phyloP scores from a whole-genome alignment of 2,888 invertebrate genomes.

The Venustoraphidia nigricollis region DNA sequence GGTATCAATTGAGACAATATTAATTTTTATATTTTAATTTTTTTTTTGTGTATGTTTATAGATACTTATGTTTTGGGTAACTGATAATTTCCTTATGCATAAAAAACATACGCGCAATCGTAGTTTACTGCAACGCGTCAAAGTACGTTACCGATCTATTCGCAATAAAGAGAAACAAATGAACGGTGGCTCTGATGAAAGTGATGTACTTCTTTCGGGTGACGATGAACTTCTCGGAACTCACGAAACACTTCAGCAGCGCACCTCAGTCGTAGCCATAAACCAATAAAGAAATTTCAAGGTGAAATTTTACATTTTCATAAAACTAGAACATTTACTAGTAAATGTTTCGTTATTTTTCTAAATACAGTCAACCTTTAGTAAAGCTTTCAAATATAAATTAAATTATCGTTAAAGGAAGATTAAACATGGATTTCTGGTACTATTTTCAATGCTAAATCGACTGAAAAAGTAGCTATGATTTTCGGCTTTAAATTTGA shows the following conservation, averaged over 20 bases:
- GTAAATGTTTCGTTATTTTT: no score
- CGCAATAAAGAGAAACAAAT: conserved; percentile 33
- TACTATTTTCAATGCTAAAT: no score
- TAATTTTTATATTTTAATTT: conserved; percentile 1
- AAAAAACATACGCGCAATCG: conserved; percentile 32
- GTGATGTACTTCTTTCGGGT: conserved; percentile 42
- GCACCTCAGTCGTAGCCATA: no score
- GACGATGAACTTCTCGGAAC: conserved; percentile 46
- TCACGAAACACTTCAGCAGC: conserved; percentile 13
- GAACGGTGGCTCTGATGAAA: conserved; percentile 24
- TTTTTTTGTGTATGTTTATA: conserved; percentile 31
- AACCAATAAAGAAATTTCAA: no score
- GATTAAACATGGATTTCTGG: no score
- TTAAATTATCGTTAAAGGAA: no score
- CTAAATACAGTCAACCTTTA: no score
- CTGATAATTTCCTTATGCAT: conserved; percentile 70
- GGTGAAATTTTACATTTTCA: no score
- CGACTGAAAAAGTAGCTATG: no score
- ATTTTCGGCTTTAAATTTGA: no score
- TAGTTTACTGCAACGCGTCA: conserved; percentile 24
- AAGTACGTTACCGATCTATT: conserved; percentile 41
- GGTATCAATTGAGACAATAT: not conserved
- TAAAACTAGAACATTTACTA: no score
- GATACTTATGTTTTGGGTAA: conserved; percentile 78
- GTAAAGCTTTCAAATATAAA: no score